Base-by-base conservation (phyloP, 2,113 vertebrate genomes). In the Henicopernis longicauda region DNA sequence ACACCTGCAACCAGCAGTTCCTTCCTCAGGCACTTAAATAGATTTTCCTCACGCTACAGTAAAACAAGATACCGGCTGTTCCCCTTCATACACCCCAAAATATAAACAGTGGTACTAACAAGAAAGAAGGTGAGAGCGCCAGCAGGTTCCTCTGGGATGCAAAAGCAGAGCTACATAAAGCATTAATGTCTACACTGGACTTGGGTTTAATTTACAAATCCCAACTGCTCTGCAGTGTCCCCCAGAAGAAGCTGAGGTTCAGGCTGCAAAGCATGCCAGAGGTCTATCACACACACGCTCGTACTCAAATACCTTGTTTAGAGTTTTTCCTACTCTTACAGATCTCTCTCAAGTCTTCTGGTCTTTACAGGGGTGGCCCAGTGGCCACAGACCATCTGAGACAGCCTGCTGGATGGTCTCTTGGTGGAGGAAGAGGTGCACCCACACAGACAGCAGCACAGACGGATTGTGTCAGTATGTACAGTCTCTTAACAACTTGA, bases 1-100 rank as follows among this genome's bases (percentile, higher is more conserved):
- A 97, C 98, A 98, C 97, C 98, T 98, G 97, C 97, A 93, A 67
- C 88, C 85, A 66, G 90, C 63, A 89, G 86, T 96, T 98, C 98
- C 96, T 85, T 97, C 90, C 95, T 92, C 93, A 62, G 94, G 63
- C 91, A 83, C 67, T 93, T 82, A 95, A 96, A 95, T 93, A 95
- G 95, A 95, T 94, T 88, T 90, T 92, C 85, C 96, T 93, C 45
- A 77, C 16, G 13, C 80, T 36, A 59, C 71, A 69, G 44, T 96
- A 90, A 91, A 83, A 78, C n/a, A 38, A 85, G 80, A 93, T 79
- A 63, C 47, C 2, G 3, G 70, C 66, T 93, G 91, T 89, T 97
- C 95, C 97, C 73, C 86, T 97, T 98, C 92, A 77, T 49, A 76
- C 45, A 82, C 32, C 69, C 86, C 89, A 72, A 89, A 84, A 83